Base-by-base conservation (phyloP, 2,113 vertebrate genomes). In the Syngnathoides biaculeatus region DNA sequence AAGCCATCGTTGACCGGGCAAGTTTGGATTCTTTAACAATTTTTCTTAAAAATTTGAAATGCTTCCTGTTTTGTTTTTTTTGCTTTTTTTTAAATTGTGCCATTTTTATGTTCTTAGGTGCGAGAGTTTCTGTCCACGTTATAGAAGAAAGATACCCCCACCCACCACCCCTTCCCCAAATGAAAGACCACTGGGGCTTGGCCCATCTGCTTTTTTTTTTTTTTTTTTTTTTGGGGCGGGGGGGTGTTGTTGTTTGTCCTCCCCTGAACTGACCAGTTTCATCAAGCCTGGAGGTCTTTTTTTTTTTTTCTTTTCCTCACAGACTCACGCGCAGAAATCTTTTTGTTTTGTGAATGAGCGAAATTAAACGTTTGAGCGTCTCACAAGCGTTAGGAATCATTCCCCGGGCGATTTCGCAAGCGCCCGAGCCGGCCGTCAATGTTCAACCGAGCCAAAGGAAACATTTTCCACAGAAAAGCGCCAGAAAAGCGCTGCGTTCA, bases 1-100 rank as follows among this genome's bases (percentile, higher is more conserved):
- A 93, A 45, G 89, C 77, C 6, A 55, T 94, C 5, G 20, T 93
- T 0, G 88, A 94, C 48, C 84, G 93, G 89, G 93, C 91, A 24
- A 30, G 74, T 83, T 50, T 1, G 6, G 40, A 42, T 5, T 4
- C 10, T 42, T 42, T 12, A 4, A 4, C 11, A 27, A 2, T 24
- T 9, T 40, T 12, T 4, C 13, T n/a, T n/a, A n/a, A 1, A 35
- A 35, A 35, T 65, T 67, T 71, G 17, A 11, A 15, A 24, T 4
- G 20, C 55, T 39, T 38, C 24, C 35, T 17, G 11, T 26, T 4
- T n/a, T 43, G n/a, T n/a, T n/a, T n/a, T n/a, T n/a, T n/a, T n/a
- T n/a, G n/a, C n/a, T n/a, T n/a, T n/a, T n/a, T n/a, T n/a, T n/a
- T n/a, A n/a, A n/a, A 17, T 27, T 0, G 22, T 43, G 39, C 0